Conservation (phyloP, 2,113 vertebrate genomes). For the Strix aluco region DNA sequence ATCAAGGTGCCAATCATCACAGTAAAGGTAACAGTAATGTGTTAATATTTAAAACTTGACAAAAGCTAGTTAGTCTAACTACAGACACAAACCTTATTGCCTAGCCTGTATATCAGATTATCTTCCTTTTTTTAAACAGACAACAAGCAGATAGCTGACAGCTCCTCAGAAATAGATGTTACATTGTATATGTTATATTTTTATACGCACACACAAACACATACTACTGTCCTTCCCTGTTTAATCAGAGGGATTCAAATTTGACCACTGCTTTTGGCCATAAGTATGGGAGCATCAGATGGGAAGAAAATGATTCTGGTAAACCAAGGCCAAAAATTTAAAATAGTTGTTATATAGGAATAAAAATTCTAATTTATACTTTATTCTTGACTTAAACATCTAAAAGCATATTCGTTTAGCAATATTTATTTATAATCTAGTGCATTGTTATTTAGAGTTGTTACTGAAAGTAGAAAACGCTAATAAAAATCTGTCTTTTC, state of each 20-base stretch:
- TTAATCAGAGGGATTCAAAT: background rate
- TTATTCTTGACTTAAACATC: background rate
- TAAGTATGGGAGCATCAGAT: background rate
- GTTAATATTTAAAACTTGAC: background rate
- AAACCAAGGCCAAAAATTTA: background rate
- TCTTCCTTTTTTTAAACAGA: background rate
- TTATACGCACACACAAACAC: background rate
- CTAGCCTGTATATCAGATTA: background rate
- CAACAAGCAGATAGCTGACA: background rate
- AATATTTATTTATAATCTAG: background rate
- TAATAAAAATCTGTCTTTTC: constrained; percentile 47
- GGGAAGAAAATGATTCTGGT: background rate
- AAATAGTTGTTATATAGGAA: background rate
- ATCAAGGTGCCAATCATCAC: background rate
- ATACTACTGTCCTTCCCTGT: background rate
- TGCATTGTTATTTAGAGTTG: background rate
- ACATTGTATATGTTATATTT: background rate
- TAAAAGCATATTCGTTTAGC: background rate
- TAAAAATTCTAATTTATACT: background rate
- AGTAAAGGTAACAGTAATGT: background rate
- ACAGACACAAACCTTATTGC: background rate
- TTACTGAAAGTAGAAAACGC: background rate
- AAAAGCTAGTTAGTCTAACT: background rate
- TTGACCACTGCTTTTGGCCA: background rate
- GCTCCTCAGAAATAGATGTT: background rate